Conservation (phyloP, 2,113 vertebrate genomes). For the Oryzias melastigma region DNA sequence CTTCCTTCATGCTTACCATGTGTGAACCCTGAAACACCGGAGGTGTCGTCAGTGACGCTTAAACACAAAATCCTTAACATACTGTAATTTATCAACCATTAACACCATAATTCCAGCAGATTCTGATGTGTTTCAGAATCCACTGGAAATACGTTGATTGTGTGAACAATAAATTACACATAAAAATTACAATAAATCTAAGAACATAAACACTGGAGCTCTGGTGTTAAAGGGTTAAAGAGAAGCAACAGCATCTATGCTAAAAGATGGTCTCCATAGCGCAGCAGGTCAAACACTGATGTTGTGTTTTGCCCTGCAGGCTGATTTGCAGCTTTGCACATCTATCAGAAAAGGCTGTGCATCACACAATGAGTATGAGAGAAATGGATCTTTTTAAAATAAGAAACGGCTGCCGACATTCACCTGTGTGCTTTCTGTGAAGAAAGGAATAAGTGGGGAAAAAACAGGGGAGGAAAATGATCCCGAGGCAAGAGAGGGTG, state of each 20-base stretch:
- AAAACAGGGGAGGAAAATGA: conserved; percentile 1
- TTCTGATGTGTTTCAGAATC: too few relatives aligned
- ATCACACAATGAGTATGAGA: conserved; percentile 38
- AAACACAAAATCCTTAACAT: too few relatives aligned
- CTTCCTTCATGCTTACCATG: too few relatives aligned
- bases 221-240: too few relatives aligned
- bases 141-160: too few relatives aligned
- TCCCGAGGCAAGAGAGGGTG: conserved; percentile 20
- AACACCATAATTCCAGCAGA: too few relatives aligned
- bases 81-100: too few relatives aligned
- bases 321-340: conserved; percentile 37
- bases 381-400: conserved; percentile 42
- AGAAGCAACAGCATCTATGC: not conserved
- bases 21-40: too few relatives aligned
- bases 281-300: conserved; percentile 49
- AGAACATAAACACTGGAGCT: too few relatives aligned
- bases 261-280: conserved; percentile 24
- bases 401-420: conserved; percentile 56
- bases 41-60: too few relatives aligned
- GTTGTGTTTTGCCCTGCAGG: conserved; percentile 47
- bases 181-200: too few relatives aligned
- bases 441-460: conserved; percentile 8
- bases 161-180: too few relatives aligned
- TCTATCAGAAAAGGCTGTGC: conserved; percentile 24
- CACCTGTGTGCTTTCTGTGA: conserved; percentile 53